Base-by-base conservation (phyloP, 1,140 invertebrate genomes). In the Agrypnia vestita region DNA sequence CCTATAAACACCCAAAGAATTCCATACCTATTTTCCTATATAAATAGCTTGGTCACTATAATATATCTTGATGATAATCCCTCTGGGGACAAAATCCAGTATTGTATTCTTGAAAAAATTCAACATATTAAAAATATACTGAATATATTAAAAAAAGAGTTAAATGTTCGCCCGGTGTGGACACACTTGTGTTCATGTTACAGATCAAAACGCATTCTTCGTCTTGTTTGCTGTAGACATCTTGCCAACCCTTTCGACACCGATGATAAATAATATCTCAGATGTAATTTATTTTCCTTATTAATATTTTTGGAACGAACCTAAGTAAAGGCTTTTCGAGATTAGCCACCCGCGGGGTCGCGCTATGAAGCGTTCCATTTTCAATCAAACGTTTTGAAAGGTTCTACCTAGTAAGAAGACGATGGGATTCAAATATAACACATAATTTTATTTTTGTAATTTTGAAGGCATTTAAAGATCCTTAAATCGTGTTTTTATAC, bases 161-260 rank as follows among this genome's bases (percentile, higher is more conserved):
- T 1, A 15, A 56, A 15, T 15, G 53, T 15, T 56, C n/a, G 53
- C n/a, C n/a, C 7, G 17, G 53, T 15, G 53, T 56, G 53, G 53
- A 56, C 53, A 56, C n/a, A 15, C n/a, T 56, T 19, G 59, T 11
- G 21, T 4, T 25, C 9, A 51, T 15, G n/a, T 51, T 51, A 25
- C 67, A 53, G 15, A 49, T 71, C 67, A 51, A 49, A 17, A 49
- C 19, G 13, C 67, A 71, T 51, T 53, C 67, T 51, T 51, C 67
- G 10, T 49, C 67, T 25, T 35, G 25, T 35, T 35, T 35, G 25
- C 25, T 19, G 44, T 25, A 10, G 67, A 49, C 67, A 51, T 71
- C 67, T 71, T 15, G 47, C 46, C 67, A 71, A 71, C 67, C 67
- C 67, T 71, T 71, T 71, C 67, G 46, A 71, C 67, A 51, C 47